These are phyloP conservation scores for Zeugodacus cucurbitae DNA, from an alignment of 1,140 invertebrate genomes.

Conservation along the genomic window DNA sequence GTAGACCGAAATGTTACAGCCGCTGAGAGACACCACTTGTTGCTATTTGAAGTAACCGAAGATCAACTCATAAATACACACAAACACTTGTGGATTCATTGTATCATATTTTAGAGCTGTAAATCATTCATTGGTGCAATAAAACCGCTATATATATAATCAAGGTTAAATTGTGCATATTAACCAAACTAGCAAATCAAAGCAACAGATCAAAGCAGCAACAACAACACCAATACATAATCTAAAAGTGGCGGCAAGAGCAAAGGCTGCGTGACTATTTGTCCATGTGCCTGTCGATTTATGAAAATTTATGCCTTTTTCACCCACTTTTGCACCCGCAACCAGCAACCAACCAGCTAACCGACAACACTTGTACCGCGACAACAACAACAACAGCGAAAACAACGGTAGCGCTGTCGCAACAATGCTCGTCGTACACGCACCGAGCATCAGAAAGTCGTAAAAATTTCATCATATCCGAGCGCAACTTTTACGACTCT, in stretches of 20 bases:
- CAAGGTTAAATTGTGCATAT: neutral
- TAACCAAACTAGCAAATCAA: neutral
- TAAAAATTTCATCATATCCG: conserved; percentile 42
- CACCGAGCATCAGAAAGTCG: conserved; percentile 2
- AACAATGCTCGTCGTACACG: neutral
- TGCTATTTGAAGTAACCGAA: neutral
- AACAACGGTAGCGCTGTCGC: neutral
- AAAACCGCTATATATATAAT: neutral
- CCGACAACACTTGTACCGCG: neutral
- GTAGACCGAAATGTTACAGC: no score
- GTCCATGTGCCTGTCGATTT: neutral
- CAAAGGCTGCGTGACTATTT: neutral
- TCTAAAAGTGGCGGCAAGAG: neutral
- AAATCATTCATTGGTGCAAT: neutral
- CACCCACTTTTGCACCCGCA: neutral
- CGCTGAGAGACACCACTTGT: neutral
- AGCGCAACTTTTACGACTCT: conserved; percentile 38
- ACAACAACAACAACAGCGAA: neutral
- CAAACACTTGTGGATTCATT: neutral
- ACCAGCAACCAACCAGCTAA: neutral
- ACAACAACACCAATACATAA: neutral
- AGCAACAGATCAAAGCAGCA: neutral
- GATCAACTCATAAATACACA: neutral
- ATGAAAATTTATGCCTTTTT: conserved; percentile 6
- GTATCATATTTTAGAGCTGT: neutral